phyloP scores from a whole-genome alignment of 2,797 vertebrate genomes.

The Centroberyx gerrardi region DNA sequence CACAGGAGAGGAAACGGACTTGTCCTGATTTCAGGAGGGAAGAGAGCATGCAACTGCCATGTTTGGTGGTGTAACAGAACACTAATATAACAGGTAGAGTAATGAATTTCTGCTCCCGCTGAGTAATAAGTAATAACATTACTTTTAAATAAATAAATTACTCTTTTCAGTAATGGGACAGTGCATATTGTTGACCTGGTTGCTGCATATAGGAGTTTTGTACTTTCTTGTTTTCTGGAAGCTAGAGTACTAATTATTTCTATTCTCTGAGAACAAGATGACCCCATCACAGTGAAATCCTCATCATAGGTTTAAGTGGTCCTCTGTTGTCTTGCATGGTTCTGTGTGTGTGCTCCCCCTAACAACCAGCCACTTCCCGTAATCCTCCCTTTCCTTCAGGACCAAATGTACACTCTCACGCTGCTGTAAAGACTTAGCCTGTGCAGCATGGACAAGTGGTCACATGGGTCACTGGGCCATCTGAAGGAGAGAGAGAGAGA shows the following conservation, averaged over 20 bases:
- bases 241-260: background rate
- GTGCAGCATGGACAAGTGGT: background rate
- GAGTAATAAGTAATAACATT: too few species aligned
- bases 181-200: too few species aligned
- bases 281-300: slow-evolving; percentile 10
- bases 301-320: slow-evolving; percentile 6
- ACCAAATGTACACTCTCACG: background rate
- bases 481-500: background rate
- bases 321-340: background rate
- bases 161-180: too few species aligned
- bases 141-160: too few species aligned
- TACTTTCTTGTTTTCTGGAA: background rate
- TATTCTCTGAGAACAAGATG: slow-evolving; percentile 3
- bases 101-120: too few species aligned
- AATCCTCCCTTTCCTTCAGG: background rate
- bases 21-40: too few species aligned
- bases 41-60: too few species aligned
- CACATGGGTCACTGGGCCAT: slow-evolving; percentile 21
- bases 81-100: too few species aligned
- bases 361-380: background rate
- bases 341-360: background rate
- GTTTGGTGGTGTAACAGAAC: too few species aligned
- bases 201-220: too few species aligned
- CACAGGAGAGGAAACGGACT: too few species aligned
- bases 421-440: background rate